Conservation (phyloP, 2,113 vertebrate genomes). For the Daboia siamensis region DNA sequence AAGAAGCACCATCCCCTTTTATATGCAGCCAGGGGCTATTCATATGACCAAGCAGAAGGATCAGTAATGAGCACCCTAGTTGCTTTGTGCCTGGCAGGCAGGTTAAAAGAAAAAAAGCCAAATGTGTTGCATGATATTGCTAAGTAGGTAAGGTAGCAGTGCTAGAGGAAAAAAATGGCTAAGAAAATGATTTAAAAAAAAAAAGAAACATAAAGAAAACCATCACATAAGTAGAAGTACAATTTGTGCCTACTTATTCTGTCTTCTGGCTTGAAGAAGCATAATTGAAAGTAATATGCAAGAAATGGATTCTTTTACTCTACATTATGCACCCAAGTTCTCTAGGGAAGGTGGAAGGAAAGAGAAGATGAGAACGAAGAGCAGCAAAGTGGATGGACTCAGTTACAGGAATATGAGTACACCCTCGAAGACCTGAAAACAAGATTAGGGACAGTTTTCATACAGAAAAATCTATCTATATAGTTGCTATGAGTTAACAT, state of each 20-base stretch:
- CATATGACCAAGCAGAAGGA: not conserved
- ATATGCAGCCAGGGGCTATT: not conserved
- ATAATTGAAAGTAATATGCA: not conserved
- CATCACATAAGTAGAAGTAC: not conserved
- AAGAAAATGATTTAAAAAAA: not conserved
- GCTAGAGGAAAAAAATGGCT: not conserved
- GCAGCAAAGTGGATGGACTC: not conserved
- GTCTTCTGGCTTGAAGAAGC: not conserved
- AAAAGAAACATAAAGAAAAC: not conserved
- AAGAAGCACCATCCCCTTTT: not conserved
- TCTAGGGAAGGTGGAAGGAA: conserved; percentile 1
- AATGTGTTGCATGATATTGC: not conserved
- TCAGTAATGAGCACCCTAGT: not conserved
- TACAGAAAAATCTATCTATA: not conserved
- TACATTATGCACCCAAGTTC: not conserved
- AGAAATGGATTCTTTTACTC: not conserved
- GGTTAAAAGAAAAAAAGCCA: not conserved
- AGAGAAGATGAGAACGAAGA: not conserved
- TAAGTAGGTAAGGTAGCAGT: not conserved
- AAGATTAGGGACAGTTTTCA: not conserved
- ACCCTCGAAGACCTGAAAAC: not conserved
- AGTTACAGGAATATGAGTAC: not conserved
- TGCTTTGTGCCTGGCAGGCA: not conserved
- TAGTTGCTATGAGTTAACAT: not conserved
- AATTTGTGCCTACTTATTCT: not conserved